Conservation (phyloP, 2,797 vertebrate genomes). For the Salmo trutta region DNA sequence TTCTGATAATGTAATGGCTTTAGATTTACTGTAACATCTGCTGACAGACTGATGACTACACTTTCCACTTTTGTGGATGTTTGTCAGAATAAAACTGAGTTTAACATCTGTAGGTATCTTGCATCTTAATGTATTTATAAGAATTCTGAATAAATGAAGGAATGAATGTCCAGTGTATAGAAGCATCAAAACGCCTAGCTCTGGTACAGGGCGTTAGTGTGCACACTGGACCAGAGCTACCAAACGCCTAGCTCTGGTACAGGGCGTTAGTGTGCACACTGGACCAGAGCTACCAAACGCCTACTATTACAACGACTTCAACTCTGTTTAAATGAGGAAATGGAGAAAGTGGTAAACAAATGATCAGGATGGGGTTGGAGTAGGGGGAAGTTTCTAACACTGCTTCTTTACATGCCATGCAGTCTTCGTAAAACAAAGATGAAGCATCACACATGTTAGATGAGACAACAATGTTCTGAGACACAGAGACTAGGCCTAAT, state of each 20-base stretch:
- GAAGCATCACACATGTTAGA: not conserved
- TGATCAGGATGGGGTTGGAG: not conserved
- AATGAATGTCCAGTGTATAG: not conserved
- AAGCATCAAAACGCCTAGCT: not conserved
- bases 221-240: not conserved
- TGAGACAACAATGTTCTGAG: not conserved
- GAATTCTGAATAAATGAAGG: not conserved
- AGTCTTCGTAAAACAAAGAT: not conserved
- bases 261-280: not conserved
- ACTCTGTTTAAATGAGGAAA: not conserved
- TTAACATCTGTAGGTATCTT: not conserved
- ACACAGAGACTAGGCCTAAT: not conserved
- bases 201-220: not conserved
- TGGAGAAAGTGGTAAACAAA: not conserved
- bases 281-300: not conserved
- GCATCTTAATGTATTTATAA: not conserved
- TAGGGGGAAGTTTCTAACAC: not conserved
- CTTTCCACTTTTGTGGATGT: not conserved
- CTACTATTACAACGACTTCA: not conserved
- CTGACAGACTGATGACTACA: not conserved
- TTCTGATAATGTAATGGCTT: not conserved
- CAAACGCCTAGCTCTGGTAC: not conserved
- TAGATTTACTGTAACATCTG: not conserved
- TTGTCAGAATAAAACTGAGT: not conserved
- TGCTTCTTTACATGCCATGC: constrained; percentile 1